Conservation (phyloP, 2,797 vertebrate genomes). For the Cichlasoma orientale region DNA sequence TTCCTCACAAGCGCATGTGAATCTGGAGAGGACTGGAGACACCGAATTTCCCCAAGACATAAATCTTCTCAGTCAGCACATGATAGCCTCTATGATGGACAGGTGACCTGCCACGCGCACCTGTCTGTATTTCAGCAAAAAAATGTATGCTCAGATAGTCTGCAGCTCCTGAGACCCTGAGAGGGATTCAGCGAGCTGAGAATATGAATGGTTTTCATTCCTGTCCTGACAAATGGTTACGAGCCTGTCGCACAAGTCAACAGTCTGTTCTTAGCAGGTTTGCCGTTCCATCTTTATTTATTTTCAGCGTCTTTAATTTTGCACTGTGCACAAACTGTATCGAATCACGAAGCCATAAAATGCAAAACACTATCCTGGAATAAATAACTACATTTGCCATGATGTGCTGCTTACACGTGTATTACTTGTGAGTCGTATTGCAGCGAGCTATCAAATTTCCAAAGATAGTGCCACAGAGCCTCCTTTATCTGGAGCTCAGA, state of each 20-base stretch:
- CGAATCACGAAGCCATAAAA: slow-evolving; percentile 41
- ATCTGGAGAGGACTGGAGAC: background rate
- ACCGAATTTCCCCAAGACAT: background rate
- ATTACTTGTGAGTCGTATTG: slow-evolving; percentile 56
- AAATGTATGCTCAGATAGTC: background rate
- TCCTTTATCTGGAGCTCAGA: slow-evolving; percentile 64
- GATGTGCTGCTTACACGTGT: slow-evolving; percentile 50
- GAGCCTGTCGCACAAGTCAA: slow-evolving; percentile 21
- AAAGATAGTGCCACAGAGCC: slow-evolving; percentile 64
- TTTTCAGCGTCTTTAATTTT: slow-evolving; percentile 40
- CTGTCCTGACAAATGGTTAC: slow-evolving; percentile 21
- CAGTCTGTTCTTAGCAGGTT: slow-evolving; percentile 32
- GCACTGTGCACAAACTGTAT: slow-evolving; percentile 28
- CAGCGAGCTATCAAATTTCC: slow-evolving; percentile 62
- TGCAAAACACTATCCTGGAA: slow-evolving; percentile 34
- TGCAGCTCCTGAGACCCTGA: slow-evolving; percentile 10
- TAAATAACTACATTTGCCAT: slow-evolving; percentile 42
- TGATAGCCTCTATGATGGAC: slow-evolving; percentile 26
- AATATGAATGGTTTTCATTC: slow-evolving; percentile 38
- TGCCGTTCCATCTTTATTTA: slow-evolving; percentile 11
- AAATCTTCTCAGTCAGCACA: background rate
- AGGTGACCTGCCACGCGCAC: slow-evolving; percentile 4
- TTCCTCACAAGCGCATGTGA: background rate
- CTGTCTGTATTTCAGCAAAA: background rate
- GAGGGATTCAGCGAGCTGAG: slow-evolving; percentile 7